phyloP scores from a whole-genome alignment of 2,888 invertebrate species.

The Agrotis clavis region DNA sequence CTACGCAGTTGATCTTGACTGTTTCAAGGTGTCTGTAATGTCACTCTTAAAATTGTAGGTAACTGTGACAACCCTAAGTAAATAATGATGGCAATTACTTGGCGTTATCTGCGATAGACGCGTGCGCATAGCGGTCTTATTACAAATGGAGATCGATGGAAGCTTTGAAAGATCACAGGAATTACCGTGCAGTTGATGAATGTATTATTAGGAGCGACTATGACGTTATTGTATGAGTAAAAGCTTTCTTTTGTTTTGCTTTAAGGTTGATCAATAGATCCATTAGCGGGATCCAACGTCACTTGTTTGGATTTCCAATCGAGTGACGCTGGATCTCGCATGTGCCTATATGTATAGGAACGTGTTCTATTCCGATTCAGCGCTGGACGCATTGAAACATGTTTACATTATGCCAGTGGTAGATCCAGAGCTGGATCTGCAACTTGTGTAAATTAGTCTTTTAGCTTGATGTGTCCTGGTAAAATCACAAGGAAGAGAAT shows the following conservation, averaged over 20 bases:
- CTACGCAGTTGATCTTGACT: too few relatives aligned
- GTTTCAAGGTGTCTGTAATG: too few relatives aligned
- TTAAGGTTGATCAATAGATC: background rate
- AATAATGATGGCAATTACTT: slow-evolving; percentile 59
- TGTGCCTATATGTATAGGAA: too few relatives aligned
- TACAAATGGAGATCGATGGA: slow-evolving; percentile 57
- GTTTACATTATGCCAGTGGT: too few relatives aligned
- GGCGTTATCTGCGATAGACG: slow-evolving; percentile 46
- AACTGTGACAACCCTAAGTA: slow-evolving; percentile 42
- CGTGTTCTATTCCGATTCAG: too few relatives aligned
- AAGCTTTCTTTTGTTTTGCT: background rate
- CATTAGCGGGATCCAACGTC: too few relatives aligned
- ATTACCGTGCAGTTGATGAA: slow-evolving; percentile 9
- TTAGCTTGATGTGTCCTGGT: background rate
- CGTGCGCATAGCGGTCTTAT: slow-evolving; percentile 40
- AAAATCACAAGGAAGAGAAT: background rate
- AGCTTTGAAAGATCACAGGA: slow-evolving; percentile 39
- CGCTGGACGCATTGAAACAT: too few relatives aligned
- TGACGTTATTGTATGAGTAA: background rate
- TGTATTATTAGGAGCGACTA: slow-evolving; percentile 6
- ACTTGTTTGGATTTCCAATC: too few relatives aligned
- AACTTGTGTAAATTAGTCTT: too few relatives aligned
- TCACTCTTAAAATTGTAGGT: too few relatives aligned
- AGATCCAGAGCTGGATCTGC: too few relatives aligned
- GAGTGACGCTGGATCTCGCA: too few relatives aligned